Percentiles rank a stretch among this genome's conserved stretches.
Evolutionary conservation across 35 echinoderm and acorn worm species (phyloP).

Genomic region (Nesometra sesokonis): DNA sequence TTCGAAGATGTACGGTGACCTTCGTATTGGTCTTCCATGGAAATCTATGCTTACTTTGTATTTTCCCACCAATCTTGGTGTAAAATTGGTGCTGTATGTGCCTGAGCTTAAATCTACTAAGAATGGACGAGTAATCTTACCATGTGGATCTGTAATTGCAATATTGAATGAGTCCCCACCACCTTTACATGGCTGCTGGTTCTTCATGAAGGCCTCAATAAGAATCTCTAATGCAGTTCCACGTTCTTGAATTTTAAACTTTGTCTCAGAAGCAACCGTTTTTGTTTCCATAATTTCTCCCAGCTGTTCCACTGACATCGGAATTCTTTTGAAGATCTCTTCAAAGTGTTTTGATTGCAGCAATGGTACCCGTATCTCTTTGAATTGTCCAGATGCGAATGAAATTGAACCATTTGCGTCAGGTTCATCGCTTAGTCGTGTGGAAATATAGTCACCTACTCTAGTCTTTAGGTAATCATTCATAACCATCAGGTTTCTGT

Average conservation of each 20-base stretch:
- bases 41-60: neutral
- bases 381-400: neutral
- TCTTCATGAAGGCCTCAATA: neutral
- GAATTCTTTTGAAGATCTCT: neutral
- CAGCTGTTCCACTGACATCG: neutral
- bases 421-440: neutral
- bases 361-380: neutral
- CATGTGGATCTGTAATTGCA: neutral
- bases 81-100: neutral
- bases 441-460: neutral
- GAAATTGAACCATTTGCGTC: neutral
- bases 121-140: neutral
- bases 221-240: neutral
- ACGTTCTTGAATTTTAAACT: neutral
- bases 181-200: neutral
- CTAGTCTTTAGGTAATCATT: neutral
- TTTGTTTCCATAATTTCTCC: neutral
- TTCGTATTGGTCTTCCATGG: neutral
- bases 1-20: neutral
- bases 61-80: neutral
- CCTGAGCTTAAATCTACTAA: neutral
- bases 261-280: neutral
- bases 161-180: neutral
- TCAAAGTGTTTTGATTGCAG: neutral
- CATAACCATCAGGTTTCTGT: neutral